phyloP scores from a whole-genome alignment of 2,888 invertebrate species.

The Perizoma affinitatum region DNA sequence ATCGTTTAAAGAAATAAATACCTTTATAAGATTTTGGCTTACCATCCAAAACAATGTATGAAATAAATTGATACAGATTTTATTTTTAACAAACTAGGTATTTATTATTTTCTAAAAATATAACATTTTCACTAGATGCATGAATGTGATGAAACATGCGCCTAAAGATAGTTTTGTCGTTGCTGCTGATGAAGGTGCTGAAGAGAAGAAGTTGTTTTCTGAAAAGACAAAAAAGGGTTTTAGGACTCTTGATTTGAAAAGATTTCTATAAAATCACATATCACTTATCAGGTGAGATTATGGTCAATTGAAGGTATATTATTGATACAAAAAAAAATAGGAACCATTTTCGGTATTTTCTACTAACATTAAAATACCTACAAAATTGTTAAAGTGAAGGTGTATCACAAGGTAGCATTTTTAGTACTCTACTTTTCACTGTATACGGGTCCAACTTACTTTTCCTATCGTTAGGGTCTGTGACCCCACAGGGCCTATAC shows the following conservation, averaged over 20 bases:
- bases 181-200: conserved; percentile 39
- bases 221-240: conserved; percentile 24
- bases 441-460: conserved; percentile 51
- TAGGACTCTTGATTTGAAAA: no score
- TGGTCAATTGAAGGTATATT: no score
- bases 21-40: no score
- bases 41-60: no score
- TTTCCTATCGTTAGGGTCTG: conserved; percentile 89
- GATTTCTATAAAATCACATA: no score
- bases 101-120: conserved; percentile 18
- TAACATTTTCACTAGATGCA: conserved; percentile 17
- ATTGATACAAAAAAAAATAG: no score
- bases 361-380: no score
- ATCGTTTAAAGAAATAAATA: no score
- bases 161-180: conserved; percentile 20
- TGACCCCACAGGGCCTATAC: conserved; percentile 90
- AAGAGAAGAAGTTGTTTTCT: conserved; percentile 54
- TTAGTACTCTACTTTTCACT: background rate
- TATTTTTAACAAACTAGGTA: conserved; percentile 8
- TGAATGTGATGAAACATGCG: conserved; percentile 34
- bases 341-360: no score
- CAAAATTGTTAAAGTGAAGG: background rate
- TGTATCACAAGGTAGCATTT: background rate
- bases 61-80: background rate
- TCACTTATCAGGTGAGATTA: no score